A percentile compares a stretch with the other conserved stretches of the same genome.
Evolutionary conservation across 2,113 vertebrate species (phyloP).

Genomic region (Cettia cetti): DNA sequence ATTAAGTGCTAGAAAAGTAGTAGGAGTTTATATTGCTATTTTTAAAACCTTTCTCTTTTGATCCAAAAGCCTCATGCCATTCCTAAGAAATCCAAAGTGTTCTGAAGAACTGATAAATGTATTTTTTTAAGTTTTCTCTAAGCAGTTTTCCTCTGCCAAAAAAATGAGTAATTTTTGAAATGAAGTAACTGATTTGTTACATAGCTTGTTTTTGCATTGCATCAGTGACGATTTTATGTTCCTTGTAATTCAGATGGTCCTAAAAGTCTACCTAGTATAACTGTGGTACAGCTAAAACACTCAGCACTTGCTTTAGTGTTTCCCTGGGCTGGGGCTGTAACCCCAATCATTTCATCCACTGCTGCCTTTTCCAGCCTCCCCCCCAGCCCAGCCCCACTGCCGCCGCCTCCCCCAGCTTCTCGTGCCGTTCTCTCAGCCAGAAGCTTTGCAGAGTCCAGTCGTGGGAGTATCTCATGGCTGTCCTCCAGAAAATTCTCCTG

Average conservation of each 20-base stretch:
- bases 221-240: neutral
- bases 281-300: neutral
- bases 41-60: neutral
- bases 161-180: neutral
- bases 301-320: neutral
- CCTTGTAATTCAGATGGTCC: neutral
- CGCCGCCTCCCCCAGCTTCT: fast-evolving
- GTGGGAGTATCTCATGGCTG: neutral
- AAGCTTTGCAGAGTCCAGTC: neutral
- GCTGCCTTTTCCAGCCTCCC: neutral
- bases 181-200: neutral
- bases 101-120: neutral
- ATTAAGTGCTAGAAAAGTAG: neutral
- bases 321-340: neutral
- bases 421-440: fast-evolving
- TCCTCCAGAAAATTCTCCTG: neutral
- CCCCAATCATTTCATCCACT: neutral
- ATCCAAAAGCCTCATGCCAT: neutral
- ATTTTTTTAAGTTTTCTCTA: neutral
- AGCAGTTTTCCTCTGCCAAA: neutral
- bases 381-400: neutral
- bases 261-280: neutral
- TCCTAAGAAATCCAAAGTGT: neutral
- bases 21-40: neutral
- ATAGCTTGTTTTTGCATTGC: neutral